Base-by-base conservation (phyloP, 2,888 invertebrate genomes). In the Drosophila quinaria region DNA sequence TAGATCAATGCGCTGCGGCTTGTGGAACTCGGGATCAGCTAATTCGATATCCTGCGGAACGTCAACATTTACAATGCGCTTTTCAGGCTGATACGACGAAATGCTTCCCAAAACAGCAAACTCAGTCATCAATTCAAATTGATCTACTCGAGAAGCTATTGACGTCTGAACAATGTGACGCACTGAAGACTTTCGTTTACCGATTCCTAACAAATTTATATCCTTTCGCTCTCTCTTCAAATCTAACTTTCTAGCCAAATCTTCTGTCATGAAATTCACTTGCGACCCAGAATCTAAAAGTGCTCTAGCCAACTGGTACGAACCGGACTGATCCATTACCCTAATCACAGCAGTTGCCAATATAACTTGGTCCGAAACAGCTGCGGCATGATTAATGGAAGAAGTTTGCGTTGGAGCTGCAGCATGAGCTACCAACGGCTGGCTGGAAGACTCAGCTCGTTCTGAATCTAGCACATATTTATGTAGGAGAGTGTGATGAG, bases 231-330 rank as follows among this genome's bases (percentile, higher is more conserved):
- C 17, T 19, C 35, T 50, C 8, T 35, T 19, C 9, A 50, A 10
- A 11, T 29, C n/a, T 9, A 50, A 50, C 17, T 33, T 33, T 35
- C n/a, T 35, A 19, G 33, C 17, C 11, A 50, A 50, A 3, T 35
- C 19, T 19, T 50, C 50, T 5, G 33, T 50, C 19, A 33, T 50
- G 13, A 35, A 35, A 35, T 35, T 35, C 4, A 19, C 17, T 25
- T 35, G 50, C 8, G 50, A 50, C 17, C 19, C 19, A 8, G 33
- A 33, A 15, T 50, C 50, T 50, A 50, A 35, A 13, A 50, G 35
- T 15, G 35, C 50, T 17, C 35, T 35, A 17, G 50, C 50, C 17
- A 33, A 50, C 17, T 50, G 35, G 19, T 13, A 17, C 0, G 22
- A 25, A 25, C 22, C 35, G 25, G 50, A 33, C 25, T 13, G 19